Evolutionary conservation across 2,113 vertebrate genomes (phyloP).

Genomic region (Carettochelys insculpta): DNA sequence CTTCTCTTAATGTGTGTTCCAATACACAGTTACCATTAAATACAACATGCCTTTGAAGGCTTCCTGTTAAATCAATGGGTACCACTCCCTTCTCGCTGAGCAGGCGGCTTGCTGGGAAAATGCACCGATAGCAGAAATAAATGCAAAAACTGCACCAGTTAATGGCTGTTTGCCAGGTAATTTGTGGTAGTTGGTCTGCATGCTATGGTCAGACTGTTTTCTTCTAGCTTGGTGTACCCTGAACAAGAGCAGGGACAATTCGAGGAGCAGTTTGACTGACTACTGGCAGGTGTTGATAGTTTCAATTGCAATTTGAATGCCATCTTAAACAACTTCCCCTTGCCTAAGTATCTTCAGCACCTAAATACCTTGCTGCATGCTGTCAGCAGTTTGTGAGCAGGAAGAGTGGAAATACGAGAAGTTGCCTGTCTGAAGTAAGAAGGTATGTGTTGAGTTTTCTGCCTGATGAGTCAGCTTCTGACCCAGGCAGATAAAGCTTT

Average conservation of each 20-base stretch:
- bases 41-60: not conserved
- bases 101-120: not conserved
- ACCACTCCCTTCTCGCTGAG: not conserved
- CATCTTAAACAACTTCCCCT: not conserved
- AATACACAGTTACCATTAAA: not conserved
- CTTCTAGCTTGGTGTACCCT: accelerated
- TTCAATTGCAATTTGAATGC: not conserved
- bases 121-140: not conserved
- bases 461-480: not conserved
- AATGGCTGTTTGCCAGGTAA: not conserved
- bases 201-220: not conserved
- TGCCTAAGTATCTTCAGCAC: not conserved
- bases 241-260: not conserved
- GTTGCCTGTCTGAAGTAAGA: not conserved
- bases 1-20: not conserved
- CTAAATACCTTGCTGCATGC: not conserved
- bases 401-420: not conserved
- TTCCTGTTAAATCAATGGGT: not conserved
- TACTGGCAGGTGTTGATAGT: not conserved
- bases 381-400: not conserved
- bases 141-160: not conserved
- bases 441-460: not conserved
- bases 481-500: not conserved
- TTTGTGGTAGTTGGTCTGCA: not conserved
- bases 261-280: not conserved